These are phyloP conservation scores for Bradysia coprophila DNA, from an alignment of 1,140 invertebrate species.

Conservation along the genomic window DNA sequence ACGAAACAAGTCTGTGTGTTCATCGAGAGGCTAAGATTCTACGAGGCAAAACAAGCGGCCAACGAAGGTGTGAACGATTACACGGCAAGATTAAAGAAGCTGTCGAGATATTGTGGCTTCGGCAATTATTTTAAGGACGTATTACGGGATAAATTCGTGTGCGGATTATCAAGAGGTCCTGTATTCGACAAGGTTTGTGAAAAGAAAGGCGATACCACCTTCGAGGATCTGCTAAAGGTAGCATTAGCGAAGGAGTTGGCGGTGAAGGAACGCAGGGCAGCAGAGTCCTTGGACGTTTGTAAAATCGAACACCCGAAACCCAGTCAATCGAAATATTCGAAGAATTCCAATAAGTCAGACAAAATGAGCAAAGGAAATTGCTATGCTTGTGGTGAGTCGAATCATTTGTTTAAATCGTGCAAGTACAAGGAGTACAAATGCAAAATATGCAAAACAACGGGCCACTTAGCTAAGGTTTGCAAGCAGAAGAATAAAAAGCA, in stretches of 20 bases:
- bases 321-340: neutral
- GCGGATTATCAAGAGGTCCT: neutral
- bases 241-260: neutral
- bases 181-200: neutral
- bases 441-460: neutral
- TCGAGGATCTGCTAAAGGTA: neutral
- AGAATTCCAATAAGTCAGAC: neutral
- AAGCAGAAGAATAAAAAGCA: neutral
- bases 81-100: neutral
- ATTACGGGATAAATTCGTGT: neutral
- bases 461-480: neutral
- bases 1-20: neutral
- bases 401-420: neutral
- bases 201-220: neutral
- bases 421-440: neutral
- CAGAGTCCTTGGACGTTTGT: neutral
- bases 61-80: neutral
- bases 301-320: neutral
- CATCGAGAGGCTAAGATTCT: neutral
- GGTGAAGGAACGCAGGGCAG: neutral
- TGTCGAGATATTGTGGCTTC: neutral
- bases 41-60: neutral
- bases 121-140: neutral
- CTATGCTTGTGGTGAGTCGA: neutral
- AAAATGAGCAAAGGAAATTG: neutral